These are phyloP conservation scores for Takifugu flavidus DNA, from an alignment of 2,113 vertebrate species.

Conservation along the genomic window DNA sequence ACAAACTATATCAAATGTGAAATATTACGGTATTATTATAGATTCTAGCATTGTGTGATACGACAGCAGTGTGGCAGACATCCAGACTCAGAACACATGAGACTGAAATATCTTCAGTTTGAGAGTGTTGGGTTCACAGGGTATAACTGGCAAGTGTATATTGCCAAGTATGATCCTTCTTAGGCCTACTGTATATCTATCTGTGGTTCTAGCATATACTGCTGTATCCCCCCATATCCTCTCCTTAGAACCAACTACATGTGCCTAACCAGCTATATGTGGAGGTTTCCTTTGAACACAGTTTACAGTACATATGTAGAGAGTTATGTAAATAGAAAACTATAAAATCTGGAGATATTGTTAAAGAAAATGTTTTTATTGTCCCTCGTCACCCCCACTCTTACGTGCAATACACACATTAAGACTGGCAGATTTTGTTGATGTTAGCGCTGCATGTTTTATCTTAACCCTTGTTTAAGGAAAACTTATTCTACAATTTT, in stretches of 20 bases:
- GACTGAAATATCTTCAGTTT: slow-evolving; percentile 54
- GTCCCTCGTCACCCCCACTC: slow-evolving; percentile 38
- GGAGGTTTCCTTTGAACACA: slow-evolving; percentile 71
- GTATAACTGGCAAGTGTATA: slow-evolving; percentile 59
- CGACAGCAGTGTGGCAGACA: slow-evolving; percentile 67
- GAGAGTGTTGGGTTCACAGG: slow-evolving; percentile 65
- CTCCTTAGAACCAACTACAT: slow-evolving; percentile 71
- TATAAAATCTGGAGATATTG: slow-evolving; percentile 54
- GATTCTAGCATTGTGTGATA: slow-evolving; percentile 65
- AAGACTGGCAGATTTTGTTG: slow-evolving; percentile 47
- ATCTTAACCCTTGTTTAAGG: slow-evolving; percentile 35
- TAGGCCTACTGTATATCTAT: slow-evolving; percentile 53
- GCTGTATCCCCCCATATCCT: slow-evolving; percentile 53
- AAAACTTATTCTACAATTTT: slow-evolving; percentile 26
- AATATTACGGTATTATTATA: slow-evolving; percentile 64
- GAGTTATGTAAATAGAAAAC: slow-evolving; percentile 62
- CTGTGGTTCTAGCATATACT: slow-evolving; percentile 61
- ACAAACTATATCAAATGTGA: slow-evolving; percentile 73
- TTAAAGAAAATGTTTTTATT: slow-evolving; percentile 58
- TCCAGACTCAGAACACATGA: slow-evolving; percentile 62
- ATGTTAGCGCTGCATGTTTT: slow-evolving; percentile 72
- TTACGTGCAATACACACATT: slow-evolving; percentile 55
- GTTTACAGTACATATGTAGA: slow-evolving; percentile 56
- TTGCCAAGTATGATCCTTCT: slow-evolving; percentile 64
- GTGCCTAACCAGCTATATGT: slow-evolving; percentile 79